Conservation (phyloP, 2,797 vertebrate species). For the Mormyrops attenuatus region DNA sequence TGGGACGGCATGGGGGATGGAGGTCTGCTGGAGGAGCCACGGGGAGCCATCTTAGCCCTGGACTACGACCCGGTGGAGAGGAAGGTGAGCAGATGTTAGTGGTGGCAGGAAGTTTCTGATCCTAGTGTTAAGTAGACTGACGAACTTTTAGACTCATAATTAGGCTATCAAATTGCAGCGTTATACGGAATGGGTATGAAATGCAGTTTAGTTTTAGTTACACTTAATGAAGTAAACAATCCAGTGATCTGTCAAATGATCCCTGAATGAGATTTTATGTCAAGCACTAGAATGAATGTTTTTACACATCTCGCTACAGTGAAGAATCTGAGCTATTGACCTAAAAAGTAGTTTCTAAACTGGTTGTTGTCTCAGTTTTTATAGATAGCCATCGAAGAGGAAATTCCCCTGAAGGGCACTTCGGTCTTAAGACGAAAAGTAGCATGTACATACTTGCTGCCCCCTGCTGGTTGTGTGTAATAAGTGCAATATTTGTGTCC, state of each 20-base stretch:
- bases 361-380: neutral
- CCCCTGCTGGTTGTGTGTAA: conserved; percentile 18
- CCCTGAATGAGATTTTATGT: neutral
- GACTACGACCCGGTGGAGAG: conserved; percentile 84
- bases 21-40: conserved; percentile 69
- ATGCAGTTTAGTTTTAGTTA: neutral
- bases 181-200: neutral
- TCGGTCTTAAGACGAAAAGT: neutral
- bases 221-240: neutral
- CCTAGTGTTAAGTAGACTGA: neutral
- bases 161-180: neutral
- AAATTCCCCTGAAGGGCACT: neutral
- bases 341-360: neutral
- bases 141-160: neutral
- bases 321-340: neutral
- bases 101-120: neutral
- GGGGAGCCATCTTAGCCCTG: conserved; percentile 75
- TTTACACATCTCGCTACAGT: neutral
- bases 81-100: conserved; percentile 62
- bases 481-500: neutral
- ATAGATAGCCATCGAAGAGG: neutral
- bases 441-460: neutral
- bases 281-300: neutral
- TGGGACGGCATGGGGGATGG: conserved; percentile 70
- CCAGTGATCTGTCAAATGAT: neutral